These are phyloP conservation scores for Merops nubicus DNA, from an alignment of 2,113 vertebrate species.

Conservation along the genomic window DNA sequence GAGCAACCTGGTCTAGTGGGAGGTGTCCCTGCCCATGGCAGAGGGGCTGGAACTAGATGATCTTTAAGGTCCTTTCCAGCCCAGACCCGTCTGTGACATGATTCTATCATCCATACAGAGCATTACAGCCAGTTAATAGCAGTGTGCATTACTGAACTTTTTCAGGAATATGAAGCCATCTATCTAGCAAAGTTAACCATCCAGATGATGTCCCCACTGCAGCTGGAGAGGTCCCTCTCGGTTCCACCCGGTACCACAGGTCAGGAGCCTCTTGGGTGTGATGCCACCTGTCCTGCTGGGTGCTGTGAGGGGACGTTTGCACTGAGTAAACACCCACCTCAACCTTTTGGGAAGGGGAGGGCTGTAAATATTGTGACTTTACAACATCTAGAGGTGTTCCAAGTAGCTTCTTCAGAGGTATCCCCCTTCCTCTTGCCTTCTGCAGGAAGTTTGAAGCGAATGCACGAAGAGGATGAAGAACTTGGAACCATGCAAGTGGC, in stretches of 20 bases:
- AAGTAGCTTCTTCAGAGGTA: neutral
- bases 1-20: neutral
- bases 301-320: neutral
- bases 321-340: neutral
- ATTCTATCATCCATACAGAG: neutral
- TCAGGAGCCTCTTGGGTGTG: constrained; percentile 55
- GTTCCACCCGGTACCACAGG: constrained; percentile 90
- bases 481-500: constrained; percentile 91
- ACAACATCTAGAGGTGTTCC: neutral
- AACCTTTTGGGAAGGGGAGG: neutral
- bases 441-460: constrained; percentile 91
- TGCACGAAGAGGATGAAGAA: constrained; percentile 94
- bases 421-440: neutral
- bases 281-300: accelerated
- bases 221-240: constrained; percentile 90
- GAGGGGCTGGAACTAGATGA: neutral
- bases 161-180: constrained; percentile 98
- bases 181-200: constrained; percentile 98
- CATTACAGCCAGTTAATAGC: neutral
- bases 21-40: neutral
- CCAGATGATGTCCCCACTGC: constrained; percentile 97
- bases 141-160: neutral
- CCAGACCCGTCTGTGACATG: neutral
- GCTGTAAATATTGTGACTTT: neutral
- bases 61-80: neutral